Evolutionary conservation across 2,113 vertebrate species (phyloP).

Genomic region (Phoenicopterus ruber): DNA sequence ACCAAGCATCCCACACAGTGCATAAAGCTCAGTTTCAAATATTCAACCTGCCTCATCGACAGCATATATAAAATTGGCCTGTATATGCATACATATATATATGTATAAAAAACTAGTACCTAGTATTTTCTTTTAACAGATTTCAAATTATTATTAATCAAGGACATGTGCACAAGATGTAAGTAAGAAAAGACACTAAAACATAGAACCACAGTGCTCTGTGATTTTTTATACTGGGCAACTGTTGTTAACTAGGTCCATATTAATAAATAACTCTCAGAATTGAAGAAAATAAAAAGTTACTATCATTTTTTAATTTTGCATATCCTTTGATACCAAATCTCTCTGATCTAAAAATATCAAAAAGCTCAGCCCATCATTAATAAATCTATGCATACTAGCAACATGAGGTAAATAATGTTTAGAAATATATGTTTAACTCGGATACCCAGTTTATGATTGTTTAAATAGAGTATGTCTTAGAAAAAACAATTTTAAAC

Average conservation of each 20-base stretch:
- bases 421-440: not conserved
- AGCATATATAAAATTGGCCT: not conserved
- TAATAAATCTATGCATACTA: not conserved
- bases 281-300: not conserved
- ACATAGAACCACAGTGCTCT: not conserved
- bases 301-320: not conserved
- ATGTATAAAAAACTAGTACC: not conserved
- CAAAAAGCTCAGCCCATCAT: not conserved
- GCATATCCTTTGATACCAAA: not conserved
- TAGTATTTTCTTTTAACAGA: not conserved
- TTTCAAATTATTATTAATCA: not conserved
- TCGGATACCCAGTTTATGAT: not conserved
- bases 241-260: not conserved
- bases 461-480: not conserved
- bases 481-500: not conserved
- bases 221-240: not conserved
- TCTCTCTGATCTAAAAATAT: not conserved
- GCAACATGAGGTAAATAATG: not conserved
- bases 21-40: not conserved
- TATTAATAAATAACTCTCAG: not conserved
- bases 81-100: not conserved
- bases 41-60: rapidly evolving
- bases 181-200: not conserved
- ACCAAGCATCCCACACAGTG: not conserved
- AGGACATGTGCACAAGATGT: not conserved